Base-by-base conservation (phyloP, 2,888 invertebrate species). In the Temnothorax unifasciatus region DNA sequence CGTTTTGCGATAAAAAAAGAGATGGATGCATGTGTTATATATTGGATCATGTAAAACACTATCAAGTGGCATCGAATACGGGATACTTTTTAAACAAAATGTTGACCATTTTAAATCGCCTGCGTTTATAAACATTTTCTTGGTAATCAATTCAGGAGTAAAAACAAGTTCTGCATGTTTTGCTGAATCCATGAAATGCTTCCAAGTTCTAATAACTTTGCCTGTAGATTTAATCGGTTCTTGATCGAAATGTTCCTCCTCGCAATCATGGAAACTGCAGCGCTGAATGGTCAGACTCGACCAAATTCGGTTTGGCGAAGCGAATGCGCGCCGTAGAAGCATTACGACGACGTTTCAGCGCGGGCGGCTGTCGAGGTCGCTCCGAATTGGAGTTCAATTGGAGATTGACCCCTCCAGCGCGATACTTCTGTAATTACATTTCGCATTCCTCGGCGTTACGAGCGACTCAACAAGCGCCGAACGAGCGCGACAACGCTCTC, bases 321-420 rank as follows among this genome's bases (percentile, higher is more conserved):
- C 61, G 82, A 50, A 44, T 6, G 21, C 41, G 6, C 64, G 54
- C 52, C 76, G 52, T 79, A 29, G 69, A 18, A 66, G 34, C 75
- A 59, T 54, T 52, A 52, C 50, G 76, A 41, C 79, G 79, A 47
- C 79, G 79, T 83, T 50, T 77, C 76, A 29, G 21, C 71, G 59
- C 79, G 81, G 50, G 74, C 79, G 75, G 63, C 57, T 87, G 84
- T 74, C 71, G 76, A 85, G 79, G 79, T 73, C 71, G 82, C 82
- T 64, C 87, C 86, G 91, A 92, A 92, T 92, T 92, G 91, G 85
- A 91, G 92, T 92, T 92, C 92, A 92, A 92, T 92, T 92, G 91
- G 89, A 87, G 92, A 91, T 92, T 92, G 92, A 90, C 92, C 92
- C 88, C 85, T 91, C 88, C 86, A 90, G 91, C 90, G 86, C 90